Percentiles rank a stretch among this genome's conserved stretches.
Evolutionary conservation across 1,140 invertebrate species (phyloP).

Genomic region (Sesamia nonagrioides): DNA sequence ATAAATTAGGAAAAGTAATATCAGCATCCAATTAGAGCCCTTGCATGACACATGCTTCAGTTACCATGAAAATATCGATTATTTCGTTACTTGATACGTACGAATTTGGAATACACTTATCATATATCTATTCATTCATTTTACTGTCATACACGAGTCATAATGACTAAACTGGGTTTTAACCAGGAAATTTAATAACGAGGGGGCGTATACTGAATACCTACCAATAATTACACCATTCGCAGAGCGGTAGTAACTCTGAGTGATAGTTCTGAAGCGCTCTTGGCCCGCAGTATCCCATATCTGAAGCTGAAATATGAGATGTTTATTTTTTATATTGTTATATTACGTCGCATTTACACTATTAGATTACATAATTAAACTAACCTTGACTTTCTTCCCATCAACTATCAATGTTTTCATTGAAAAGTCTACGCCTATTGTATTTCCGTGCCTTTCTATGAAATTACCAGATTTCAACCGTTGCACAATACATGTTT

Average conservation of each 20-base stretch:
- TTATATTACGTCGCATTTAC: conserved; percentile 16
- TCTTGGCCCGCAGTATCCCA: conserved; percentile 98
- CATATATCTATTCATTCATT: neutral
- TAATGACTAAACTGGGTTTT: neutral
- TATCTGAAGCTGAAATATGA: conserved; percentile 92
- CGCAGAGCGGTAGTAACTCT: conserved; percentile 97
- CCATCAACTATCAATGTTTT: conserved; percentile 97
- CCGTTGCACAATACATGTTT: conserved; percentile 96
- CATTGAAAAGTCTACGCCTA: conserved; percentile 99
- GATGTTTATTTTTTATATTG: conserved; percentile 38
- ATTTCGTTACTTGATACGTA: conserved; percentile 10
- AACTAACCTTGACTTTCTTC: conserved; percentile 96
- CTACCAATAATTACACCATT: conserved; percentile 93
- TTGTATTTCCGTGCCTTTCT: conserved; percentile 97
- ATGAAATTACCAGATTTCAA: conserved; percentile 98
- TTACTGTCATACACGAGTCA: neutral
- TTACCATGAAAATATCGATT: conserved; percentile 35
- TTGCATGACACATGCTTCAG: neutral
- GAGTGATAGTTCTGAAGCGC: conserved; percentile 96
- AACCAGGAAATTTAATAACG: conserved; percentile 24
- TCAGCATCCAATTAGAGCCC: neutral
- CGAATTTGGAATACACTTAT: conserved; percentile 7
- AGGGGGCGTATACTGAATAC: conserved; percentile 44
- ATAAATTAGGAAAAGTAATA: neutral
- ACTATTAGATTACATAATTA: conserved; percentile 43